These are phyloP conservation scores for Cheilinus undulatus DNA, from an alignment of 2,113 vertebrate genomes.

Conservation along the genomic window DNA sequence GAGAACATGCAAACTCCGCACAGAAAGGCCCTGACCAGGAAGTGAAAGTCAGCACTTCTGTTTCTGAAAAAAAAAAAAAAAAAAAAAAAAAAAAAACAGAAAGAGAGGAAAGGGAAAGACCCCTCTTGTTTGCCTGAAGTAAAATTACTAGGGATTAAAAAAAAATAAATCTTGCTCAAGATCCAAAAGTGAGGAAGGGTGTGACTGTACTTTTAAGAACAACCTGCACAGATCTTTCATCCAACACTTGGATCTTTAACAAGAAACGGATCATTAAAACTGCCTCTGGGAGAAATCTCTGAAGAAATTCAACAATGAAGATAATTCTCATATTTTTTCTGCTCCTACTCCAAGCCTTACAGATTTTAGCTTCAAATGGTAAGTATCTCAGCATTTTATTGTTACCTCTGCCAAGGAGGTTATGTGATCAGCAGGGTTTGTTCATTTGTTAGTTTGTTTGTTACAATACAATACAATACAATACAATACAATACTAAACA, in stretches of 20 bases:
- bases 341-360: conserved; percentile 50
- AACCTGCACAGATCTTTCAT: background rate
- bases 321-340: conserved; percentile 20
- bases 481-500: too few species aligned
- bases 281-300: background rate
- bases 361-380: conserved; percentile 58
- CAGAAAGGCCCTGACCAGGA: too few species aligned
- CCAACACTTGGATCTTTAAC: too few species aligned
- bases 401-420: too few species aligned
- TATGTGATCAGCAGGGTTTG: too few species aligned
- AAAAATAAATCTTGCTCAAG: background rate
- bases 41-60: background rate
- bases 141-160: background rate
- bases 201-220: background rate
- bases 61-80: background rate
- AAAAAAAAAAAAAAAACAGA: too few species aligned
- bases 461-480: too few species aligned
- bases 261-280: background rate
- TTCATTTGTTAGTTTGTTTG: too few species aligned
- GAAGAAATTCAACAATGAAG: conserved; percentile 20
- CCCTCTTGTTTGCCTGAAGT: background rate
- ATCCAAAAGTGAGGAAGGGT: background rate
- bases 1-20: too few species aligned
- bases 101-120: too few species aligned
- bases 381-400: conserved; percentile 20